These are phyloP conservation scores for Reticulitermes lucifugus DNA, from an alignment of 2,888 invertebrate genomes.

Conservation along the genomic window DNA sequence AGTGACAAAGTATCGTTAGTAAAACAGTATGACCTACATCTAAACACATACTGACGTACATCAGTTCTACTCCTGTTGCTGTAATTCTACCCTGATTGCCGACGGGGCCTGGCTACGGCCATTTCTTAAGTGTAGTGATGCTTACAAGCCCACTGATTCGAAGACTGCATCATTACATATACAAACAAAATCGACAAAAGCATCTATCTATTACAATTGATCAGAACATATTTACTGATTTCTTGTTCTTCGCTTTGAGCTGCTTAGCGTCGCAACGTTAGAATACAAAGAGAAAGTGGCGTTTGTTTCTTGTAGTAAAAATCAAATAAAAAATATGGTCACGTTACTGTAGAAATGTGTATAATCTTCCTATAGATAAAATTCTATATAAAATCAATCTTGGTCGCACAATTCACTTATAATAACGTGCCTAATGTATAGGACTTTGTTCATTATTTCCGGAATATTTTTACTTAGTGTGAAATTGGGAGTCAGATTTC, in stretches of 20 bases:
- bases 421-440: background rate
- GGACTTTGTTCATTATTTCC: background rate
- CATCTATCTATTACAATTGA: background rate
- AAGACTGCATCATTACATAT: background rate
- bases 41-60: background rate
- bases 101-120: constrained; percentile 1
- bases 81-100: background rate
- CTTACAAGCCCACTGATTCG: background rate
- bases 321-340: background rate
- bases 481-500: background rate
- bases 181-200: background rate
- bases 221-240: background rate
- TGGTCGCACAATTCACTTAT: background rate
- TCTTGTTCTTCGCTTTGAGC: background rate
- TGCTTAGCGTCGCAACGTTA: background rate
- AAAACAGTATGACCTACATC: background rate
- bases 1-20: background rate
- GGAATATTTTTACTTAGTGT: background rate
- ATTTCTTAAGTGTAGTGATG: background rate
- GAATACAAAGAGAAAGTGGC: constrained; percentile 11
- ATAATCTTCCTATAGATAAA: background rate
- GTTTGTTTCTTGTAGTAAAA: background rate
- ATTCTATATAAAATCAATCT: background rate
- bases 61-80: background rate
- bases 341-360: background rate